phyloP scores from a whole-genome alignment of 2,888 invertebrate species.

The Hipparchia semele region DNA sequence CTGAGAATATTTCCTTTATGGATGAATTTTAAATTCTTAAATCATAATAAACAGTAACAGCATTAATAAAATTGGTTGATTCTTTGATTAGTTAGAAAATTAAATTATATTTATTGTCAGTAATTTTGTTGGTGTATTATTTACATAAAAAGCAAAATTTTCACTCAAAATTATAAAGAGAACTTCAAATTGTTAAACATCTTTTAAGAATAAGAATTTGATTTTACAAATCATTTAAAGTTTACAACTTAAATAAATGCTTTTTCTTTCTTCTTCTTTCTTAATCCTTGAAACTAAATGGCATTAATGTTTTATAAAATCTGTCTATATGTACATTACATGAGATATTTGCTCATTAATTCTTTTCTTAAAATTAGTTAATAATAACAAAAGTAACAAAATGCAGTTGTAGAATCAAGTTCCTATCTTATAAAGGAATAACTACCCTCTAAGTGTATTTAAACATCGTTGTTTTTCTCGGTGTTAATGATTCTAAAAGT shows the following conservation, averaged over 20 bases:
- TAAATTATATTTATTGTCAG: constrained; percentile 33
- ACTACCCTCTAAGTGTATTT: constrained; percentile 27
- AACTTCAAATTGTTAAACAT: constrained; percentile 6
- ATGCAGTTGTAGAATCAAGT: constrained; percentile 27
- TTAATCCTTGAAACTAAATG: too few relatives aligned
- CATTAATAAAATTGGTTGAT: constrained; percentile 31
- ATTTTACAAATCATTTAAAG: constrained; percentile 22
- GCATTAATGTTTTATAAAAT: too few relatives aligned
- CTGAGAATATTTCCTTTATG: neutral
- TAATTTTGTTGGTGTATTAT: constrained; percentile 38
- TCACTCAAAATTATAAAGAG: constrained; percentile 12
- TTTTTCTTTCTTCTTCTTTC: too few relatives aligned
- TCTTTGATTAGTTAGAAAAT: constrained; percentile 33
- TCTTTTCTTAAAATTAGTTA: neutral
- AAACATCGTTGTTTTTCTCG: constrained; percentile 4
- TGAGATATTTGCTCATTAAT: too few relatives aligned
- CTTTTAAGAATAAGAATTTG: constrained; percentile 26
- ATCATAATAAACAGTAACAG: constrained; percentile 1
- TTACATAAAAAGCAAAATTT: constrained; percentile 20
- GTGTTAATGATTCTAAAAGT: constrained; percentile 38
- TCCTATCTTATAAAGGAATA: constrained; percentile 25
- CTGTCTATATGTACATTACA: too few relatives aligned
- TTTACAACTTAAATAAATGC: neutral
- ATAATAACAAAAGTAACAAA: neutral
- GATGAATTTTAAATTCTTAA: neutral